phyloP scores from a whole-genome alignment of 2,113 vertebrate species.

The Megalops atlanticus region DNA sequence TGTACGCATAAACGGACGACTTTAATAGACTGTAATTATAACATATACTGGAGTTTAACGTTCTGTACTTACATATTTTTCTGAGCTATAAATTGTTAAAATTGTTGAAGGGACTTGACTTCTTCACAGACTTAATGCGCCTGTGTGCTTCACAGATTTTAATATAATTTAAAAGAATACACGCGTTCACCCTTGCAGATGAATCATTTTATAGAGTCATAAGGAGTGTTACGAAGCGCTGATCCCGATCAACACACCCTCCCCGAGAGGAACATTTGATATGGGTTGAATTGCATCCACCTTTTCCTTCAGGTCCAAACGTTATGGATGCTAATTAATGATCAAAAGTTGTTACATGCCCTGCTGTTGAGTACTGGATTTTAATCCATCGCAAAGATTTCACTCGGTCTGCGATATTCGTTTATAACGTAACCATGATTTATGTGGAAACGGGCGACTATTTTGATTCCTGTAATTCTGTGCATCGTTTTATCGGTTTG shows the following conservation, averaged over 20 bases:
- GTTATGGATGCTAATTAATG: neutral
- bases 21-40: slow-evolving; percentile 21
- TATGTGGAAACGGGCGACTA: slow-evolving; percentile 19
- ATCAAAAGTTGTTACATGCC: neutral
- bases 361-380: neutral
- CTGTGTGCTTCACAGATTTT: neutral
- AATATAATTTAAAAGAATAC: too few species aligned
- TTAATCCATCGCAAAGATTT: slow-evolving; percentile 28
- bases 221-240: too few species aligned
- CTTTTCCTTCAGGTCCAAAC: neutral
- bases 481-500: slow-evolving; percentile 35
- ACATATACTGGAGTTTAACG: slow-evolving; percentile 10
- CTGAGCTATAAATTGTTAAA: slow-evolving; percentile 1
- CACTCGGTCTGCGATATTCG: slow-evolving; percentile 1
- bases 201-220: too few species aligned
- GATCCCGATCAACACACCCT: neutral
- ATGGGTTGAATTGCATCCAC: neutral
- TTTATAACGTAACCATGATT: slow-evolving; percentile 19
- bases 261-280: neutral
- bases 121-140: neutral
- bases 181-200: neutral
- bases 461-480: slow-evolving; percentile 32
- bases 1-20: slow-evolving; percentile 18
- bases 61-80: neutral
- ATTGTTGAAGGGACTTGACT: neutral